A percentile compares a stretch with the other conserved stretches of the same genome.
These are phyloP conservation scores for Leptinotarsa peninsularis DNA, from an alignment of 2,888 invertebrate species.

Conservation along the genomic window DNA sequence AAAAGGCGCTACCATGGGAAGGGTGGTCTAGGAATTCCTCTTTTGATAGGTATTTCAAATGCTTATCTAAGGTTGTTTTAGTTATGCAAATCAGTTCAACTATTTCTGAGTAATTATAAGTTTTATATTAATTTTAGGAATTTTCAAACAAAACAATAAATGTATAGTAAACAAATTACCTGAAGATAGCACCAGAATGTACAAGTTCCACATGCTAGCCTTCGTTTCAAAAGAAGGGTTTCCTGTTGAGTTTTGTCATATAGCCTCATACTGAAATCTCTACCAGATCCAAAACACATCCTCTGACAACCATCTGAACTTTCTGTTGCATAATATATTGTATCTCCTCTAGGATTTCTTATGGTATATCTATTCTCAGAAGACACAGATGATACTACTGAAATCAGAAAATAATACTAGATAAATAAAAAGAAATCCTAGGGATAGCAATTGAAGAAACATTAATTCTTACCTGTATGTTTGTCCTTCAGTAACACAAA, in stretches of 20 bases:
- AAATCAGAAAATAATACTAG: constrained; percentile 40
- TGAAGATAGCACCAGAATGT: constrained; percentile 79
- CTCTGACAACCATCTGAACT: constrained; percentile 73
- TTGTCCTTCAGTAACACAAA: background rate
- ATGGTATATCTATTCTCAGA: constrained; percentile 81
- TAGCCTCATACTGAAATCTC: constrained; percentile 83
- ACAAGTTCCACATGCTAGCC: constrained; percentile 77
- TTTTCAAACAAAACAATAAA: background rate
- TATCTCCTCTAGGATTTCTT: constrained; percentile 78
- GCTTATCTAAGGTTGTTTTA: too few species aligned
- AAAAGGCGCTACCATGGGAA: too few species aligned
- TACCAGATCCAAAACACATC: constrained; percentile 77
- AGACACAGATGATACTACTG: constrained; percentile 73
- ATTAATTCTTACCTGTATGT: background rate
- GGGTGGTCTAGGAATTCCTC: too few species aligned
- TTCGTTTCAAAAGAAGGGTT: constrained; percentile 79
- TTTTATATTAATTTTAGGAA: too few species aligned
- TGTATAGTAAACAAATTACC: constrained; percentile 61
- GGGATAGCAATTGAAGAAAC: background rate
- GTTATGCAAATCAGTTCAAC: too few species aligned
- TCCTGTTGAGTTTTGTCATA: constrained; percentile 87
- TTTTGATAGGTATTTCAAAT: too few species aligned
- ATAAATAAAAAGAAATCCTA: background rate
- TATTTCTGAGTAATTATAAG: too few species aligned
- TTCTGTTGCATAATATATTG: constrained; percentile 81